A percentile compares a stretch with the other conserved stretches of the same genome.
These are phyloP conservation scores for Drosophila grimshawi DNA, from an alignment of 1,140 invertebrate genomes.

Conservation along the genomic window DNA sequence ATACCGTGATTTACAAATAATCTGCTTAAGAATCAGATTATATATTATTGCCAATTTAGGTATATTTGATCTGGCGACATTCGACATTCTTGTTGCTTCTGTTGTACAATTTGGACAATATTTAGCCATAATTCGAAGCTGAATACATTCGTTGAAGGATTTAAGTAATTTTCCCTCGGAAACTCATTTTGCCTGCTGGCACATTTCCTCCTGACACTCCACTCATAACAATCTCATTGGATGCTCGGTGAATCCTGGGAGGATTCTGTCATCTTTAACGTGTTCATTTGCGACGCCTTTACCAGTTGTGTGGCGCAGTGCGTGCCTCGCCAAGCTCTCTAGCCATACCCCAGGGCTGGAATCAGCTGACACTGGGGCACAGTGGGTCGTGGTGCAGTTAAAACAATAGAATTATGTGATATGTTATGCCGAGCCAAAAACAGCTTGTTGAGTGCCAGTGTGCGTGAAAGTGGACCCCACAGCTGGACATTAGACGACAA, in stretches of 20 bases:
- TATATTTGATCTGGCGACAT: neutral
- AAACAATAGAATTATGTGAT: neutral
- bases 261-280: conserved; percentile 72
- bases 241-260: conserved; percentile 36
- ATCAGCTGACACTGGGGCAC: neutral
- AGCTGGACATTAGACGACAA: neutral
- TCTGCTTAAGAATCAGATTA: neutral
- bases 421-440: neutral
- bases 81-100: neutral
- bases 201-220: neutral
- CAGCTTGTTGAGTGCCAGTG: conserved; percentile 1
- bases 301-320: conserved; percentile 27
- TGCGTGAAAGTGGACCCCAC: conserved; percentile 1
- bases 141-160: no score
- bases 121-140: neutral
- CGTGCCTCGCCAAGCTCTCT: conserved; percentile 10
- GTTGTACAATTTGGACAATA: neutral
- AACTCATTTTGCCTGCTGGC: no score
- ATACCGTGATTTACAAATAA: no score
- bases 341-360: neutral
- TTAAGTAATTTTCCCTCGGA: no score
- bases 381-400: neutral
- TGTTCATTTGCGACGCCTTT: conserved; percentile 69
- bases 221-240: neutral
- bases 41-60: neutral